Conservation (phyloP, 2,113 vertebrate species). For the Mustelus asterias region DNA sequence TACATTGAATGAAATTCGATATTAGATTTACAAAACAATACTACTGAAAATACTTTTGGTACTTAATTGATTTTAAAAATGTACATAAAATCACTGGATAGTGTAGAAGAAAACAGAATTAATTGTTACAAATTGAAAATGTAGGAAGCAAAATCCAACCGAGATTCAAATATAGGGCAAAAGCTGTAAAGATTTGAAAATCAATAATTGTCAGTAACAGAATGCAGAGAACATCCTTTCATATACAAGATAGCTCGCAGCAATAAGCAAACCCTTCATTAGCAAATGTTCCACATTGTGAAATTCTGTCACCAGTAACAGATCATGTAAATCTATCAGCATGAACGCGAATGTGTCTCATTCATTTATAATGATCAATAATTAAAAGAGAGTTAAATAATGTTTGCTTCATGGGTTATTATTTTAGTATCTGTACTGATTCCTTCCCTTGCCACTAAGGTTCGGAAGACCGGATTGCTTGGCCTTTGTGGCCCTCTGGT, state of each 20-base stretch:
- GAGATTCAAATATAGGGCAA: neutral
- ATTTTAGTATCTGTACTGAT: neutral
- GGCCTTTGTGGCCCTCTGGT: constrained; percentile 2
- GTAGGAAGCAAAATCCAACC: neutral
- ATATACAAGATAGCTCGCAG: neutral
- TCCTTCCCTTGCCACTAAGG: neutral
- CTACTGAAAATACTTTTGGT: neutral
- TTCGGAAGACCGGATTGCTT: neutral
- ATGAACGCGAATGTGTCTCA: neutral
- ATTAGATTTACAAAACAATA: neutral
- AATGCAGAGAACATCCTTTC: neutral
- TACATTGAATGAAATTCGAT: neutral
- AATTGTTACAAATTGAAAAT: neutral
- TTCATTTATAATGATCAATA: neutral
- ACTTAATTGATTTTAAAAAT: neutral
- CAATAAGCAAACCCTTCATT: neutral
- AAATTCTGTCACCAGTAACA: neutral
- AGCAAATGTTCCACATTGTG: neutral
- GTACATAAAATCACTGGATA: neutral
- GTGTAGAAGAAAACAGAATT: neutral
- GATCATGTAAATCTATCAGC: neutral
- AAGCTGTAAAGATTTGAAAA: neutral
- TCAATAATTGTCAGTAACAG: neutral
- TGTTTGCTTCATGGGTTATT: neutral
- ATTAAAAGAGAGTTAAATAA: neutral